A percentile compares a stretch with the other conserved stretches of the same genome.
Evolutionary conservation across 1,140 invertebrate species (phyloP).

Genomic region (Drosophila subpulchrella): DNA sequence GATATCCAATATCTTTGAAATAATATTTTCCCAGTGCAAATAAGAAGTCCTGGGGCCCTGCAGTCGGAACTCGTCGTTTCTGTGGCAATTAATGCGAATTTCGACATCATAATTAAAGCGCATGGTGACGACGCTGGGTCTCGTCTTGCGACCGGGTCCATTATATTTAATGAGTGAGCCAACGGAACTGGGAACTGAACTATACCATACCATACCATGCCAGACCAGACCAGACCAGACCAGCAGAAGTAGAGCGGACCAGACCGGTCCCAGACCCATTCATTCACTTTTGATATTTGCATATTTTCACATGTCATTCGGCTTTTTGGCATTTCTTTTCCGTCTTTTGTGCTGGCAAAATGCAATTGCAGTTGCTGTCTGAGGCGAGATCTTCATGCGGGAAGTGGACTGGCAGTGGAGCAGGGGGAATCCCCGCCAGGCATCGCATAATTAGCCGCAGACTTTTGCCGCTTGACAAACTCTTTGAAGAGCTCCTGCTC

Average conservation of each 20-base stretch:
- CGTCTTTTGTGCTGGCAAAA: conserved; percentile 64
- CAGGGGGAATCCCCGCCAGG: neutral
- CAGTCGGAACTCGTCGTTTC: conserved; percentile 55
- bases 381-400: conserved; percentile 22
- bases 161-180: conserved; percentile 73
- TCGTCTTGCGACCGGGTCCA: conserved; percentile 69
- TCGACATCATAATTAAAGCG: conserved; percentile 82
- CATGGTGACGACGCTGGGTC: conserved; percentile 67
- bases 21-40: conserved; percentile 12
- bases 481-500: conserved; percentile 66
- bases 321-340: conserved; percentile 72
- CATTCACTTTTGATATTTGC: conserved; percentile 82
- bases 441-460: conserved; percentile 79
- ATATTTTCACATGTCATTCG: conserved; percentile 83
- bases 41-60: conserved; percentile 6
- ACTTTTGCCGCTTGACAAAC: conserved; percentile 79
- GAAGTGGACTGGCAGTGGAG: neutral
- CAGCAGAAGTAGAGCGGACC: conserved; percentile 44
- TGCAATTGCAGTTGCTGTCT: conserved; percentile 37
- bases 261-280: conserved; percentile 68
- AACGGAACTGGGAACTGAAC: conserved; percentile 28
- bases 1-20: too few species aligned
- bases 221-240: conserved; percentile 37
- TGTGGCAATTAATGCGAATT: conserved; percentile 78
- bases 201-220: conserved; percentile 4